Evolutionary conservation across 2,113 vertebrate species (phyloP), one percentile per base, ranked within the genome.

Genomic region (Hippoglossus stenolepis): DNA sequence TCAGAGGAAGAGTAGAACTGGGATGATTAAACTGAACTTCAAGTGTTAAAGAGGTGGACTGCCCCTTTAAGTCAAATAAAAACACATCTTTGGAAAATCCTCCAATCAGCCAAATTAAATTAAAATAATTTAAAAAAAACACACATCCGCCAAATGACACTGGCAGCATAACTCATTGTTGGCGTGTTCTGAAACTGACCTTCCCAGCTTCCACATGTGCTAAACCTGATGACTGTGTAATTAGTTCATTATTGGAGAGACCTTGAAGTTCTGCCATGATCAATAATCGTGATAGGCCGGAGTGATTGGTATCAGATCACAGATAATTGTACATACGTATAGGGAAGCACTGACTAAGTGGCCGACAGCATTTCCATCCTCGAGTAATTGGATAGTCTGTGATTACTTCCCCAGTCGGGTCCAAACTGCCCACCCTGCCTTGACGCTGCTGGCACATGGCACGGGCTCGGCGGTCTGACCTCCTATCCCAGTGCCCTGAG

Each of bases 391-490:
- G 86, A 93, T 87, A 89, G 81, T 78, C 75, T 85, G 87, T 89
- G 88, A 94, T 94, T 93, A 93, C 88, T 91, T 90, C 74, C 82
- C 71, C 75, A 78, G 79, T 59, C 71, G 77, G 47, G 80, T 78
- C 87, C 83, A 90, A 73, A 59, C 79, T 87, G 74, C 76, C 88
- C 86, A 57, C 57, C 24, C 80, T 83, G 80, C 70, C 84, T 75
- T 80, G 77, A 49, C 79, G 79, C 77, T 79, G 79, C 77, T 86
- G 84, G 80, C 89, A 68, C 58, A 75, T 20, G 63, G 68, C 77
- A 65, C 45, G 1, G 80, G 83, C 85, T 77, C 69, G 73, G 86
- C 49, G 65, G 10, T 77, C 79, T 91, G 91, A 91, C 89, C 91
- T 87, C 73, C 78, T 77, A 65, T 85, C 74, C 62, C 54, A 73